phyloP scores from a whole-genome alignment of 2,113 vertebrate species.

The Mystacornis crossleyi region DNA sequence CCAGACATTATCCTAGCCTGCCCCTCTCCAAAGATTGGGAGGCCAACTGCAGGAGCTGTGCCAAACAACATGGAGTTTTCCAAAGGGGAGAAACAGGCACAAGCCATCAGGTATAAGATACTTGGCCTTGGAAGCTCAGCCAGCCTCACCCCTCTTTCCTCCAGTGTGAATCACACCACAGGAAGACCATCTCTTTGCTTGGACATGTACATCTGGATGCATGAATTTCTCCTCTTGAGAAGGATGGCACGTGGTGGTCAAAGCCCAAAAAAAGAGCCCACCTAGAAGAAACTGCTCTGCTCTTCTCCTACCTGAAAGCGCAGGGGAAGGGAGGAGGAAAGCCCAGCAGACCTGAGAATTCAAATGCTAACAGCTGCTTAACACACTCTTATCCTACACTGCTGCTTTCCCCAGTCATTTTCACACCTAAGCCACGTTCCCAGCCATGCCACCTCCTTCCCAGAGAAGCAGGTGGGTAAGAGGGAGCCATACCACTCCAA shows the following conservation, averaged over 20 bases:
- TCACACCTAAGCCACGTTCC: background rate
- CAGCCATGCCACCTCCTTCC: background rate
- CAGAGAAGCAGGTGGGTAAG: background rate
- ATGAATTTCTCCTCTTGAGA: background rate
- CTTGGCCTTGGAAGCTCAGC: background rate
- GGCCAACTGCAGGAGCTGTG: background rate
- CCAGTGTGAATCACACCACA: background rate
- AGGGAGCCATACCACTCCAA: constrained; percentile 79
- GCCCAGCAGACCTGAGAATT: background rate
- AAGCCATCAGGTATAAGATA: background rate
- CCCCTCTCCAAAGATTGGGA: background rate
- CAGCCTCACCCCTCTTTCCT: background rate
- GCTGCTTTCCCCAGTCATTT: background rate
- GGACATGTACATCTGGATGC: background rate
- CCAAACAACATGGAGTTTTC: background rate
- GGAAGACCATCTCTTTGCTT: background rate
- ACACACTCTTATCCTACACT: background rate
- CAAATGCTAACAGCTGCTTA: background rate
- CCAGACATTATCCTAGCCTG: background rate
- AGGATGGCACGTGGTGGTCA: background rate
- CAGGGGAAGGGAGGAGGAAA: background rate
- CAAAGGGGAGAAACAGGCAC: background rate
- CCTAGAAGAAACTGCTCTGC: background rate
- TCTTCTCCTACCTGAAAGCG: background rate
- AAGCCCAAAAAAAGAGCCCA: background rate